These are phyloP conservation scores for Pseudococcus jackbeardsleyi DNA, from an alignment of 2,888 invertebrate species.

Conservation along the genomic window DNA sequence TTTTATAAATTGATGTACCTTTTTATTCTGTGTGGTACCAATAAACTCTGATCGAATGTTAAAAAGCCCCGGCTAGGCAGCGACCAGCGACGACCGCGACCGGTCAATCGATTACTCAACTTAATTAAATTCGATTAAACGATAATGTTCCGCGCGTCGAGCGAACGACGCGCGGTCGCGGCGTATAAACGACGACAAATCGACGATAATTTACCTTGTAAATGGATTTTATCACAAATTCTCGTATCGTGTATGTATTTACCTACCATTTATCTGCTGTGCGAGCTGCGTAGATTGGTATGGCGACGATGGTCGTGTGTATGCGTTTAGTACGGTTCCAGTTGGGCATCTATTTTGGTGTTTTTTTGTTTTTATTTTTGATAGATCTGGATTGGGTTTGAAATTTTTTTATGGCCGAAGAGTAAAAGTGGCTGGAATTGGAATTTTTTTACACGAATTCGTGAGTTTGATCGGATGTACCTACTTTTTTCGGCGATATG, in stretches of 20 bases:
- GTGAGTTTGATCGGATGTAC: no score
- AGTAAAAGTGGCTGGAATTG: no score
- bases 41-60: not conserved
- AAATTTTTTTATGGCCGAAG: no score
- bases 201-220: slow-evolving; percentile 48
- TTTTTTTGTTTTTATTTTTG: no score
- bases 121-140: slow-evolving; percentile 50
- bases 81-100: not conserved
- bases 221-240: slow-evolving; percentile 41
- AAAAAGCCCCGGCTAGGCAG: not conserved
- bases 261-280: not conserved
- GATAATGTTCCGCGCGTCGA: slow-evolving; percentile 27
- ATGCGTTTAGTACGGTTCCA: no score
- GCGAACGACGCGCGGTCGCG: not conserved
- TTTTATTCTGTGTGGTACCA: slow-evolving; percentile 44
- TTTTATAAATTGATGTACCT: slow-evolving; percentile 58
- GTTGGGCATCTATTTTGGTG: no score
- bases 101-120: slow-evolving; percentile 43
- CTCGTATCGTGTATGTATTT: slow-evolving; percentile 15
- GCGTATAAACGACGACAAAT: slow-evolving; percentile 36
- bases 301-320: not conserved
- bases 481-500: no score
- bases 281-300: not conserved
- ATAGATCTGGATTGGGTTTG: no score
- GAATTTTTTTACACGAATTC: no score